phyloP scores from a whole-genome alignment of 2,113 vertebrate genomes.

The Colinus virginianus region DNA sequence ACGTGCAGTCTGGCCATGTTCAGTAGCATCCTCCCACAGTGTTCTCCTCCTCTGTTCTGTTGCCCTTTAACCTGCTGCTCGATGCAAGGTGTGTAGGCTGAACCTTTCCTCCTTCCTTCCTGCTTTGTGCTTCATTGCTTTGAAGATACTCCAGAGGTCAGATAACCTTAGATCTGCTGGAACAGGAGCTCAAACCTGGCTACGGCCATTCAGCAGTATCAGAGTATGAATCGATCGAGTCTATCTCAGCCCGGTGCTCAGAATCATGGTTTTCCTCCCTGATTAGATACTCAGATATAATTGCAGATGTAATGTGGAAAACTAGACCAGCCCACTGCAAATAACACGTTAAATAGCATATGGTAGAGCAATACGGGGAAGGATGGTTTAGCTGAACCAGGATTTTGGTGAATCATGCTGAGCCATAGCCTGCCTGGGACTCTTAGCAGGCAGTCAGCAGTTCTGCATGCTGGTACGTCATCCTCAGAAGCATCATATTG shows the following conservation, averaged over 20 bases:
- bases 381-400: neutral
- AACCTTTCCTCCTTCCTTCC: neutral
- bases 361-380: neutral
- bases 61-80: neutral
- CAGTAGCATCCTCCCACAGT: accelerated
- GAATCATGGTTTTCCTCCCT: neutral
- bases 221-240: neutral
- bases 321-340: neutral
- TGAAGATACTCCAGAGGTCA: neutral
- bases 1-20: accelerated
- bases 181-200: neutral
- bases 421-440: neutral
- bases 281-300: neutral
- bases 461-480: neutral
- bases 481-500: neutral
- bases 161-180: neutral
- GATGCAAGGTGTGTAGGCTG: neutral
- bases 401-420: conserved; percentile 7
- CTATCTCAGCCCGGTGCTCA: neutral
- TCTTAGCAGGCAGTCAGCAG: neutral
- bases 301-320: neutral
- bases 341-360: accelerated
- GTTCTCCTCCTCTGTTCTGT: neutral
- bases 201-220: accelerated
- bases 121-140: neutral